Evolutionary conservation across 2,113 vertebrate genomes (phyloP), one percentile per base, ranked within the genome.

Genomic region (Rhipidura dahli): DNA sequence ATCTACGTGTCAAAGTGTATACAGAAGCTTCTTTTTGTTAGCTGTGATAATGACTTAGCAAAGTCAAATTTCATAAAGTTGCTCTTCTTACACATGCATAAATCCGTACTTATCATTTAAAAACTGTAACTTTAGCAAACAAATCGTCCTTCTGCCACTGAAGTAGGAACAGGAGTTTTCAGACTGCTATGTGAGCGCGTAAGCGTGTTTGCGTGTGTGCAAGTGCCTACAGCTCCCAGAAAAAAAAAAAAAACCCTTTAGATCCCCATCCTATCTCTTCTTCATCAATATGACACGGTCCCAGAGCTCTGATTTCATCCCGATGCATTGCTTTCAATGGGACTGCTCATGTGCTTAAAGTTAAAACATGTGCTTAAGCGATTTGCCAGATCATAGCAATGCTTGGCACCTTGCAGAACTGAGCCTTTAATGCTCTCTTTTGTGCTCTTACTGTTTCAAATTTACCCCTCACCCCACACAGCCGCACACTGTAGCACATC

Each of bases 331-430:
- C 90, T 95, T 97, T 96, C 94, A 96, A 95, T 90, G 76, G 94
- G 94, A 75, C 83, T 96, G 88, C 90, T 96, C 94, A 94, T 94
- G 94, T 96, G 96, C 96, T 96, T 80, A 96, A 96, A 97, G 94
- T 96, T 94, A 96, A 97, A 96, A 92, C 85, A 93, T 96, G 96
- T 94, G 96, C 94, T 97, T 90, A 94, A 96, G 90, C 96, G 79
- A 95, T 96, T 95, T 96, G 94, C 93, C 95, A 96, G 93, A 95
- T 96, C 93, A 87, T 90, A 94, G 96, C 90, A 93, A 96, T 90
- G 90, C 95, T 94, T 94, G 94, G 96, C 95, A 96, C 96, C 96
- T 96, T 96, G 90, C 92, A 96, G 96, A 96, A 94, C 93, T 96
- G 96, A 96, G 94, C 95, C 94, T 95, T 96, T 96, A 96, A 96